These are phyloP conservation scores for Dipodomys spectabilis DNA, from an alignment of 2,113 vertebrate species.

Conservation along the genomic window DNA sequence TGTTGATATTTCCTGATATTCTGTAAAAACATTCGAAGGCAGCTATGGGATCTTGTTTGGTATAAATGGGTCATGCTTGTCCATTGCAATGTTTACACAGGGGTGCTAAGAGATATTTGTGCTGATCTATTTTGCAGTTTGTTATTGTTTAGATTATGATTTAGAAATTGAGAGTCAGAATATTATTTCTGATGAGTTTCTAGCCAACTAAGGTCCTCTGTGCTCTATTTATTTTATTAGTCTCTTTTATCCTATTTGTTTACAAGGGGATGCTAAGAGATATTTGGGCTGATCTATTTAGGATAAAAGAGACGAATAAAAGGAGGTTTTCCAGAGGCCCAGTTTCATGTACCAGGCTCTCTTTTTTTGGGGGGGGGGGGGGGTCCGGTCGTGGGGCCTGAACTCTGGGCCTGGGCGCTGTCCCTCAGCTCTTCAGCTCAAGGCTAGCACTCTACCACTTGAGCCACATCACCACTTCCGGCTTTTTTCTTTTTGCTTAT, in stretches of 20 bases:
- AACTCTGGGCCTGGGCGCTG: too few relatives aligned
- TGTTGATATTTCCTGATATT: slow-evolving; percentile 48
- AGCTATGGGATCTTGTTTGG: neutral
- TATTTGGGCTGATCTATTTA: slow-evolving; percentile 28
- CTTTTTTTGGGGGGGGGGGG: too few relatives aligned
- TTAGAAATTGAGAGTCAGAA: slow-evolving; percentile 54
- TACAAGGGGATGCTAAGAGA: neutral
- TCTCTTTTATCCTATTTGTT: slow-evolving; percentile 33
- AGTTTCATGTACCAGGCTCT: too few relatives aligned
- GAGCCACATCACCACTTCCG: too few relatives aligned
- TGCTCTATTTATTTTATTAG: slow-evolving; percentile 54
- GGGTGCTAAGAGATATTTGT: slow-evolving; percentile 4
- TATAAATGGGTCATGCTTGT: neutral
- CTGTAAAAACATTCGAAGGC: slow-evolving; percentile 23
- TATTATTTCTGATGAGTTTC: slow-evolving; percentile 27
- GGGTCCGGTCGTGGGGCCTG: too few relatives aligned
- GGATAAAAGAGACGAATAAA: neutral
- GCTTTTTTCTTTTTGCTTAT: too few relatives aligned
- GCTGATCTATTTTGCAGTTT: slow-evolving; percentile 12
- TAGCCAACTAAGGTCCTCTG: slow-evolving; percentile 46
- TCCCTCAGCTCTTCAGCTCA: too few relatives aligned
- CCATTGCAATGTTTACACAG: neutral
- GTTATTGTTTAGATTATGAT: slow-evolving; percentile 7
- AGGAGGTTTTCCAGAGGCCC: too few relatives aligned
- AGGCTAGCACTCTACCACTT: too few relatives aligned